Conservation (phyloP, 2,113 vertebrate genomes). For the Nestor notabilis region DNA sequence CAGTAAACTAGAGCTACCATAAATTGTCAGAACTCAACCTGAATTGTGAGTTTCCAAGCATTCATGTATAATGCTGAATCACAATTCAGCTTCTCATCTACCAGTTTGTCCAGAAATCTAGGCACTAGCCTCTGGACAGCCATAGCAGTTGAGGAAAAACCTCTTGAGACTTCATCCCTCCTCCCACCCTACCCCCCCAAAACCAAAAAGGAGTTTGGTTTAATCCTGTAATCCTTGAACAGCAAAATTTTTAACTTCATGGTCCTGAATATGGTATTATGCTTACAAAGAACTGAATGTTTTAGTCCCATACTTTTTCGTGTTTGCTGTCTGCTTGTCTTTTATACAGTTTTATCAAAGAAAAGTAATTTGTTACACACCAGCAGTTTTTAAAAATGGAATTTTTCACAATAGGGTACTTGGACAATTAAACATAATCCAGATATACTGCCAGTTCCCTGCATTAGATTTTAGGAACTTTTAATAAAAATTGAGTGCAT, state of each 20-base stretch:
- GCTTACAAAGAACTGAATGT: not conserved
- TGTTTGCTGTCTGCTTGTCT: constrained; percentile 51
- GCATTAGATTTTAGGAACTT: constrained; percentile 70
- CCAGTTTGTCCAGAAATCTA: not conserved
- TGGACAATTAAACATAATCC: constrained; percentile 71
- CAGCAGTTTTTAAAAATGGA: constrained; percentile 57
- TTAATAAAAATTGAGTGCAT: constrained; percentile 74
- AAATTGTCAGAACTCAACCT: not conserved
- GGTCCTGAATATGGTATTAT: not conserved
- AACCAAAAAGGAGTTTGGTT: not conserved
- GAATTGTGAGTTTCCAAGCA: not conserved
- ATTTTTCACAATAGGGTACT: constrained; percentile 56
- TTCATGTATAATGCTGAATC: not conserved
- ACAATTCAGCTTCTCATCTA: not conserved
- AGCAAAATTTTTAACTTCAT: not conserved
- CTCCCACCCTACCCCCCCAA: not conserved
- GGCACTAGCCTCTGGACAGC: not conserved
- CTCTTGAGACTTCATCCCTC: fast-evolving
- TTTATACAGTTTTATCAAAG: constrained; percentile 49
- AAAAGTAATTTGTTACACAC: constrained; percentile 62
- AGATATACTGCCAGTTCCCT: constrained; percentile 52
- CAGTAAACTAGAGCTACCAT: not conserved
- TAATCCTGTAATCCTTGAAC: not conserved
- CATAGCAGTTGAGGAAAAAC: not conserved
- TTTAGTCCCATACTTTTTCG: constrained; percentile 8